Evolutionary conservation across 2,113 vertebrate genomes (phyloP), one percentile per base, ranked within the genome.

Genomic region (Nycticorax nycticorax): DNA sequence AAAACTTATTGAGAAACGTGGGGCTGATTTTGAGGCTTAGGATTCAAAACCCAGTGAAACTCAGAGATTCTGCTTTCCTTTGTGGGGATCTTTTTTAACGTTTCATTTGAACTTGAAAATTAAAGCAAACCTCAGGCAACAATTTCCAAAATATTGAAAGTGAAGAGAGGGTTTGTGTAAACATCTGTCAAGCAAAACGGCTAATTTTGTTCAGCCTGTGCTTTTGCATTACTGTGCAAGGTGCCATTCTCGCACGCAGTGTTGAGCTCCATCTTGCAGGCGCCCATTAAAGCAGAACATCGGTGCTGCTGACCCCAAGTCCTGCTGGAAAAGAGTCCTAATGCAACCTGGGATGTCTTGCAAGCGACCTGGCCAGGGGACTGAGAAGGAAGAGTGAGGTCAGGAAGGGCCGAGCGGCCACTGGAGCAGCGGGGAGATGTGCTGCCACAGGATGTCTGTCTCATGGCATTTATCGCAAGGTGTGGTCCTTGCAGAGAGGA

Each of bases 271-370:
- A 35, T 66, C 8, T 35, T 45, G 10, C n/a, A 53, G 26, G 21
- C n/a, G 23, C 15, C 28, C 9, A 4, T 43, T 57, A 62, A 53
- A 82, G 37, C 12, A 50, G 22, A 8, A 26, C 24, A 19, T 32
- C 3, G 2, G 7, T 6, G 3, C 27, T 59, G 43, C 8, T 0
- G 2, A n/a, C 27, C 6, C 22, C 10, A 67, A 32, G 20, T 63
- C 19, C n/a, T 78, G 15, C 8, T 52, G 37, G 16, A 26, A 59
- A 77, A 45, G 15, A 57, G 14, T 55, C 12, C 27, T 23, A 18
- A 0, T n/a, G 16, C 19, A 57, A n/a, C 4, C 5, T 1, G 0
- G 3, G 11, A 1, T 2, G 6, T 56, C 9, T 20, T 92, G n/a
- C 16, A 84, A 53, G 30, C 37, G 13, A n/a, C 2, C 1, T 0